Percentiles rank a stretch among this genome's conserved stretches.
phyloP scores from a whole-genome alignment of 2,888 invertebrate genomes.

The Acleris holmiana region DNA sequence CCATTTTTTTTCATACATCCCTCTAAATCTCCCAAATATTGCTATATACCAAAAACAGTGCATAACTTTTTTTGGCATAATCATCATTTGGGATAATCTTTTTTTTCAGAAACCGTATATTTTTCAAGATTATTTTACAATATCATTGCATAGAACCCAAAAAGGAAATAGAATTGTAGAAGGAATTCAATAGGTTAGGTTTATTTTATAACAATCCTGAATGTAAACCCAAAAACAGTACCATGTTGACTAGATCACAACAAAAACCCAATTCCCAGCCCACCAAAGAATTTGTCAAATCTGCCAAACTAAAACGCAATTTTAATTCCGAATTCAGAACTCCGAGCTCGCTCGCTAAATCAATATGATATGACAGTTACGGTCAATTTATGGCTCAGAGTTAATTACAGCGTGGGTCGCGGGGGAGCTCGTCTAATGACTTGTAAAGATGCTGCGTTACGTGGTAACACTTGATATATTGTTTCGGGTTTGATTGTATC shows the following conservation, averaged over 20 bases:
- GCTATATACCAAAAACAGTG: no score
- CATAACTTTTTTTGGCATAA: no score
- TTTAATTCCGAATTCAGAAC: conserved; percentile 33
- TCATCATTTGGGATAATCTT: no score
- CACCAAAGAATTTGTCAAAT: conserved; percentile 27
- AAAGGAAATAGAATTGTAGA: no score
- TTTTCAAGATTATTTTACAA: no score
- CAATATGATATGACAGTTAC: conserved; percentile 85
- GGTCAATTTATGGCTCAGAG: conserved; percentile 83
- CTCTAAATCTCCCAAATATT: no score
- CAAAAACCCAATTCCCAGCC: not conserved
- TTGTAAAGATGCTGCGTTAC: conserved; percentile 72
- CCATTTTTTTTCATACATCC: no score
- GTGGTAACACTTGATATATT: conserved; percentile 31
- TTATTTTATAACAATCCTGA: no score
- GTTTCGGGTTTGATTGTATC: conserved; percentile 31
- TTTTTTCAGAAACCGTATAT: no score
- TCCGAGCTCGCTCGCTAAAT: conserved; percentile 74
- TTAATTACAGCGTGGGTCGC: conserved; percentile 81
- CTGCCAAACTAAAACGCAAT: conserved; percentile 33
- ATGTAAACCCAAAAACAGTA: not conserved
- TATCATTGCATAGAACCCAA: no score
- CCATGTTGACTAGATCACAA: not conserved
- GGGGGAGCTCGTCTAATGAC: conserved; percentile 72
- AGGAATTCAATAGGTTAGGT: no score